These are phyloP conservation scores for Sciurus carolinensis DNA, from an alignment of 2,797 vertebrate genomes.

Conservation along the genomic window DNA sequence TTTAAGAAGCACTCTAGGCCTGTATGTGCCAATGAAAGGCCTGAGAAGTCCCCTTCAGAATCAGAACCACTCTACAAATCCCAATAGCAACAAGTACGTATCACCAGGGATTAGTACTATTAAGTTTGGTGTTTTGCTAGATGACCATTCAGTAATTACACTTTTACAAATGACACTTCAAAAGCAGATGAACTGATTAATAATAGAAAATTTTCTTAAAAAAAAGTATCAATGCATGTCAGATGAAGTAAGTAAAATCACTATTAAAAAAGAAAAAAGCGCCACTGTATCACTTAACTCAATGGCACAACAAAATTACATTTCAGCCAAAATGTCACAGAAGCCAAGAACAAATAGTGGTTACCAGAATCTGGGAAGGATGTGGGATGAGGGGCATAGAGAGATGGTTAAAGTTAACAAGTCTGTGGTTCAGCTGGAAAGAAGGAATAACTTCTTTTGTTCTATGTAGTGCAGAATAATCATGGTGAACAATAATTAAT, in stretches of 20 bases:
- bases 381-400: neutral
- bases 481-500: neutral
- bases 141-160: constrained; percentile 29
- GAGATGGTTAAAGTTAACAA: neutral
- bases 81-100: neutral
- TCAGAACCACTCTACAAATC: neutral
- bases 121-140: constrained; percentile 21
- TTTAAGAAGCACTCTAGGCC: neutral
- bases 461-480: neutral
- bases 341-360: neutral
- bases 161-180: constrained; percentile 42
- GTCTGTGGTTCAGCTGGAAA: neutral
- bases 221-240: constrained; percentile 50
- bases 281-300: neutral
- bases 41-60: neutral
- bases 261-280: neutral
- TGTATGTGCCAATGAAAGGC: neutral
- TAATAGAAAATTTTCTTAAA: constrained; percentile 55
- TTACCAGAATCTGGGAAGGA: neutral
- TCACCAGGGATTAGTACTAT: neutral
- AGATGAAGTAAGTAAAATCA: constrained; percentile 48
- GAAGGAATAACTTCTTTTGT: neutral
- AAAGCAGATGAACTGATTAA: neutral
- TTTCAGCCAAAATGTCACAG: neutral
- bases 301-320: constrained; percentile 24